These are phyloP conservation scores for Rhaphigaster nebulosa DNA, from an alignment of 2,888 invertebrate species.

Conservation along the genomic window DNA sequence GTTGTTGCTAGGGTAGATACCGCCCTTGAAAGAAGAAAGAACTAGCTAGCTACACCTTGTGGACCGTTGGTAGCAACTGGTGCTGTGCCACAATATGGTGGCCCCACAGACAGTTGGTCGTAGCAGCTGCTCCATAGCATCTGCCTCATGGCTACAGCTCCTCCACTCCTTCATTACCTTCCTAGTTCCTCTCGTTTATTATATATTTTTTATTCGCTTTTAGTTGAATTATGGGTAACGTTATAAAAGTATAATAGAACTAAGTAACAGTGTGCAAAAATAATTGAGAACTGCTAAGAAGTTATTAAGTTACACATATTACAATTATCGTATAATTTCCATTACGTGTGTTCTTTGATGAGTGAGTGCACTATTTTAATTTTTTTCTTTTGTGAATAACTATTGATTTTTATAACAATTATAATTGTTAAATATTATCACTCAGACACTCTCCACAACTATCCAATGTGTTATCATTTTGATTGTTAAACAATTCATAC, in stretches of 20 bases:
- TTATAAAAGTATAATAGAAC: background rate
- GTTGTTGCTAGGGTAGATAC: background rate
- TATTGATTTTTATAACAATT: too few species aligned
- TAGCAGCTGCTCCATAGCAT: constrained; percentile 50
- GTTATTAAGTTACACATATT: too few species aligned
- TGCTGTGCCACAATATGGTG: constrained; percentile 18
- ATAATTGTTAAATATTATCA: too few species aligned
- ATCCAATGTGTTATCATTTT: too few species aligned
- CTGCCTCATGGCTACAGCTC: constrained; percentile 44
- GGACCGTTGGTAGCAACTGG: constrained; percentile 41
- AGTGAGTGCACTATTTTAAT: too few species aligned
- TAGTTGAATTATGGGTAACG: background rate
- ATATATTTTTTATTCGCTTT: background rate
- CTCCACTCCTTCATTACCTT: constrained; percentile 3
- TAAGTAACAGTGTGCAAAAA: background rate
- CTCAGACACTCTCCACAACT: too few species aligned
- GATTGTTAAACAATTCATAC: too few species aligned
- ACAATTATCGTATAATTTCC: too few species aligned
- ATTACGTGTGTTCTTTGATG: too few species aligned
- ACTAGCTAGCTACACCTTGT: constrained; percentile 25
- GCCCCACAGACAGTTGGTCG: constrained; percentile 52
- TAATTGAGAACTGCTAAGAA: too few species aligned
- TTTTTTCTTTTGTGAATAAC: too few species aligned
- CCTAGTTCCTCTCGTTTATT: background rate
- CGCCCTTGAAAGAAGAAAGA: constrained; percentile 40